Evolutionary conservation across 2,113 vertebrate species (phyloP).

Genomic region (Hemichromis elongatus): DNA sequence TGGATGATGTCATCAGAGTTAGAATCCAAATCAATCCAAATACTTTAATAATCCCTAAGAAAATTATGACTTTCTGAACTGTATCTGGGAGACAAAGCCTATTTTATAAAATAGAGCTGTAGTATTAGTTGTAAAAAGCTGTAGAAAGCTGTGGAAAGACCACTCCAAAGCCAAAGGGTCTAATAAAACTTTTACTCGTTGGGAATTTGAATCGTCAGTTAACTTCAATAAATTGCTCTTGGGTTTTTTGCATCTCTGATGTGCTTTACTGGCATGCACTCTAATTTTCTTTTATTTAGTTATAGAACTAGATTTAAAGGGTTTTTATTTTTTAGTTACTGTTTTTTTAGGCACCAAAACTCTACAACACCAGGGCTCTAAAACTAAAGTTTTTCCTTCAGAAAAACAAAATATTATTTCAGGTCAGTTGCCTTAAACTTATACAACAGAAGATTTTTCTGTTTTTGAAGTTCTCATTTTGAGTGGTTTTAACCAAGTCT

Average conservation of each 20-base stretch:
- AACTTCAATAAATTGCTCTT: background rate
- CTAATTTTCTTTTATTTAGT: background rate
- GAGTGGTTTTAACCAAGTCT: background rate
- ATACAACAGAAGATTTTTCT: background rate
- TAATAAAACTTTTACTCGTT: background rate
- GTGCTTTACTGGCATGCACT: background rate
- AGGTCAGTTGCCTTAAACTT: background rate
- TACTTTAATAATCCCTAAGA: background rate
- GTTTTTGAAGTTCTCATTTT: background rate
- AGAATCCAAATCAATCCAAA: too few relatives aligned
- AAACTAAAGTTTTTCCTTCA: background rate
- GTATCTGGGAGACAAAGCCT: background rate
- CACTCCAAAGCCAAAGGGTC: background rate
- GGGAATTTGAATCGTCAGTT: background rate
- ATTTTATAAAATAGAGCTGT: background rate
- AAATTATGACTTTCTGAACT: background rate
- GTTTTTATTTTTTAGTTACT: background rate
- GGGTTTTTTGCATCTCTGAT: background rate
- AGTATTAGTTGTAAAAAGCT: background rate
- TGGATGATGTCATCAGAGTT: background rate
- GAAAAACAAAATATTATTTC: background rate
- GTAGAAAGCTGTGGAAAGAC: background rate
- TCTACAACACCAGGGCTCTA: background rate
- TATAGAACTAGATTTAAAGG: background rate
- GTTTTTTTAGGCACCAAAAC: background rate